phyloP scores from a whole-genome alignment of 2,888 invertebrate genomes.

The Patella ulyssiponensis region DNA sequence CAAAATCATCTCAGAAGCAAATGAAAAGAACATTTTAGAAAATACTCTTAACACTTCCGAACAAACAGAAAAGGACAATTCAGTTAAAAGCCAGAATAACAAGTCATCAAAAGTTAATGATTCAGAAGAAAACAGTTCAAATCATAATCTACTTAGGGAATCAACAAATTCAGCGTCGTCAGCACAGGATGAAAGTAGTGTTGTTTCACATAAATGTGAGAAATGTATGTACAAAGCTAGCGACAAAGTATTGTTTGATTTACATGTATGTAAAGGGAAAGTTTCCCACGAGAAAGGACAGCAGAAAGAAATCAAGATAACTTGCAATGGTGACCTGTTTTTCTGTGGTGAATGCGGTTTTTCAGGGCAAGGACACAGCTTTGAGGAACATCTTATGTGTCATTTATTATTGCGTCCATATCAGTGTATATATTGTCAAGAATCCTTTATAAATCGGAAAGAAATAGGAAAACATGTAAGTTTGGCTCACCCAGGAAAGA shows the following conservation, averaged over 20 bases:
- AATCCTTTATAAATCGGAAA: constrained; percentile 41
- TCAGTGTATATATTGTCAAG: constrained; percentile 44
- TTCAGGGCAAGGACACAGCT: constrained; percentile 34
- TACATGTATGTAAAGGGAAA: background rate
- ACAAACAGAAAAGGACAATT: background rate
- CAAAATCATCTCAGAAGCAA: too few species aligned
- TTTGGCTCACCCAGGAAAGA: constrained; percentile 36
- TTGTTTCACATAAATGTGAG: background rate
- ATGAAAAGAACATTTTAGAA: too few species aligned
- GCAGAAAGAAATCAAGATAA: background rate
- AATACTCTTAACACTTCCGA: too few species aligned
- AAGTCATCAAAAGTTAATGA: too few species aligned
- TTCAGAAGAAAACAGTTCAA: too few species aligned
- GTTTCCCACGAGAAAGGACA: background rate
- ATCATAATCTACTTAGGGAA: too few species aligned
- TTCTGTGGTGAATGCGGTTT: constrained; percentile 40
- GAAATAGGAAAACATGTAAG: constrained; percentile 39
- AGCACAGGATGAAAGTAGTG: too few species aligned
- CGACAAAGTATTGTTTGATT: background rate
- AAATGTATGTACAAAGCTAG: background rate
- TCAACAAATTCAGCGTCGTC: too few species aligned
- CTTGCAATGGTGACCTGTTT: constrained; percentile 21
- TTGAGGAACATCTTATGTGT: constrained; percentile 47
- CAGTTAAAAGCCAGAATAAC: too few species aligned
- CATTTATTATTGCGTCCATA: constrained; percentile 42